A percentile compares a stretch with the other conserved stretches of the same genome.
Evolutionary conservation across 2,113 vertebrate genomes (phyloP).

Genomic region (Todiramphus chloris): DNA sequence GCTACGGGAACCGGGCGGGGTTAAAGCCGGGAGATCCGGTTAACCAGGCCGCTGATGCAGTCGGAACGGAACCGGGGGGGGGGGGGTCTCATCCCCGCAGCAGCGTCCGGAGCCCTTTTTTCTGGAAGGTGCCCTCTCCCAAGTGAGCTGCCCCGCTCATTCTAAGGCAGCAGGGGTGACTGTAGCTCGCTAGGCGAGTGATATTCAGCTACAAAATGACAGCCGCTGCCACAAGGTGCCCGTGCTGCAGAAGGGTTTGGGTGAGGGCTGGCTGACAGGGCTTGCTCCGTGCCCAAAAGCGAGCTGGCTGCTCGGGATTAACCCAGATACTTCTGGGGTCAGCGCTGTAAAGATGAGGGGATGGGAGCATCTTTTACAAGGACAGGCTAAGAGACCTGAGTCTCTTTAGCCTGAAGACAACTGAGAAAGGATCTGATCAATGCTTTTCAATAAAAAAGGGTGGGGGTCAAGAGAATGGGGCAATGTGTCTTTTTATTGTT

Average conservation of each 20-base stretch:
- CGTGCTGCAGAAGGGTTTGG: not conserved
- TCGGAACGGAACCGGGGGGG: fast-evolving
- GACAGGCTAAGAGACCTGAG: not conserved
- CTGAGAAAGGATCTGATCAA: not conserved
- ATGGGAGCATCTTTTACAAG: not conserved
- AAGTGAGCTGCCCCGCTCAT: fast-evolving
- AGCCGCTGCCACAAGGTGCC: not conserved
- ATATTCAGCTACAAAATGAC: not conserved
- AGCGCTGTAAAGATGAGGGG: not conserved
- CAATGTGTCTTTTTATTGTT: not conserved
- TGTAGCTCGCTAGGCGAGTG: not conserved
- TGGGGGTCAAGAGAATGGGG: not conserved
- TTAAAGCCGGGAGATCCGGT: not conserved
- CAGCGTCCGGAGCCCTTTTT: not conserved
- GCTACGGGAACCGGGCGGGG: not conserved
- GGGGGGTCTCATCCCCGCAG: not conserved
- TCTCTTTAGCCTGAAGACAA: not conserved
- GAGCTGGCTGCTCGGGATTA: fast-evolving
- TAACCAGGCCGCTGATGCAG: not conserved
- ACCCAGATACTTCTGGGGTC: fast-evolving
- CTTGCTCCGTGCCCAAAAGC: too few species aligned
- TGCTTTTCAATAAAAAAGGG: not conserved
- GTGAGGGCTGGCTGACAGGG: fast-evolving
- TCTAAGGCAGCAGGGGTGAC: not conserved
- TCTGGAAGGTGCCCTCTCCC: not conserved